phyloP scores from a whole-genome alignment of 2,888 invertebrate genomes.

The Scaptomyza cyrtandrae region DNA sequence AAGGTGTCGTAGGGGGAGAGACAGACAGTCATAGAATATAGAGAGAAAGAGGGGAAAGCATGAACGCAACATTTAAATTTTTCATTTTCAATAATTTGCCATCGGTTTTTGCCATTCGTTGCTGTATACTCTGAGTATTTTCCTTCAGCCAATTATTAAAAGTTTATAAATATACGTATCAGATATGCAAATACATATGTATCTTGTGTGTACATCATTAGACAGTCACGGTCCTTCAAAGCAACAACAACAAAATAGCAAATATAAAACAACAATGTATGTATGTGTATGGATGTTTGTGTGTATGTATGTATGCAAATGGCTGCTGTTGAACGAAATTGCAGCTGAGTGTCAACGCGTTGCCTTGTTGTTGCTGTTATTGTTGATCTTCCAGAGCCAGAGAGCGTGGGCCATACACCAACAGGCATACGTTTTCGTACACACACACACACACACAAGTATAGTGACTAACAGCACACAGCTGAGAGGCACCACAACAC shows the following conservation, averaged over 20 bases:
- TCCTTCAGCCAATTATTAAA: conserved; percentile 21
- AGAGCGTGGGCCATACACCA: conserved; percentile 52
- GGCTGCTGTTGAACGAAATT: conserved; percentile 41
- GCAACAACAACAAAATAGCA: conserved; percentile 6
- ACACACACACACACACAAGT: conserved; percentile 5
- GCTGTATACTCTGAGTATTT: background rate
- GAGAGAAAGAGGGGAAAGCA: conserved; percentile 19
- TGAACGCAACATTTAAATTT: conserved; percentile 31
- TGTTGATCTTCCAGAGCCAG: conserved; percentile 68
- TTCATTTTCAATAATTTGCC: conserved; percentile 33
- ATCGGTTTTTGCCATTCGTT: conserved; percentile 22
- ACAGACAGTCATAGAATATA: conserved; percentile 30
- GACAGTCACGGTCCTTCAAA: conserved; percentile 4
- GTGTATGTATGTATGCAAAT: conserved; percentile 9
- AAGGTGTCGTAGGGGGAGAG: background rate
- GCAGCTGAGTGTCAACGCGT: conserved; percentile 66
- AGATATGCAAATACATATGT: conserved; percentile 2
- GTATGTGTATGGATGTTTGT: background rate
- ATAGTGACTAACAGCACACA: conserved; percentile 31
- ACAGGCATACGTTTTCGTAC: conserved; percentile 11
- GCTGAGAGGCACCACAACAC: conserved; percentile 51
- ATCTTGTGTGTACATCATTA: conserved; percentile 12
- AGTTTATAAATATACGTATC: conserved; percentile 26
- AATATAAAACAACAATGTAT: conserved; percentile 15
- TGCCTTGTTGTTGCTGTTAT: conserved; percentile 29